A percentile compares a stretch with the other conserved stretches of the same genome.
These are phyloP conservation scores for Cotesia congregata DNA, from an alignment of 2,888 invertebrate species.

Conservation along the genomic window DNA sequence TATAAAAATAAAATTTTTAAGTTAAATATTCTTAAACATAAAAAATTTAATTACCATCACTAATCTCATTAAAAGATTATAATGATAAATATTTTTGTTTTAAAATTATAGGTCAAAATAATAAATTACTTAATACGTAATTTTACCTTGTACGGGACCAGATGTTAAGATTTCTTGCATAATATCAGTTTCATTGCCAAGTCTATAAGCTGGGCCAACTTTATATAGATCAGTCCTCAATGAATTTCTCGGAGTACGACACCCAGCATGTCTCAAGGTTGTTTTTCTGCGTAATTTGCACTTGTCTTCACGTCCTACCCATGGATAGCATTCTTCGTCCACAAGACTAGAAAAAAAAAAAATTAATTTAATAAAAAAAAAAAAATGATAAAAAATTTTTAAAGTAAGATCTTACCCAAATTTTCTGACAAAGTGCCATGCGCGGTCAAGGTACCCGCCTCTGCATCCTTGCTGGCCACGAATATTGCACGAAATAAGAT, in stretches of 20 bases:
- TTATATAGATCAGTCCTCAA: constrained; percentile 77
- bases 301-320: constrained; percentile 74
- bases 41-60: no score
- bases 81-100: no score
- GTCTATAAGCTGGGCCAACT: constrained; percentile 82
- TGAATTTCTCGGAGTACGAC: constrained; percentile 70
- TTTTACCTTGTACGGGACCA: constrained; percentile 91
- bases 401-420: constrained; percentile 74
- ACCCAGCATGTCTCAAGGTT: constrained; percentile 73
- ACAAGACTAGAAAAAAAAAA: constrained; percentile 77
- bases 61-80: no score
- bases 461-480: constrained; percentile 84
- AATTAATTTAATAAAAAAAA: not conserved
- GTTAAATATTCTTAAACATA: no score
- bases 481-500: constrained; percentile 87
- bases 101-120: not conserved
- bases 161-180: constrained; percentile 92
- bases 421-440: constrained; percentile 90
- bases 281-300: constrained; percentile 77
- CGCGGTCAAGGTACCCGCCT: constrained; percentile 91
- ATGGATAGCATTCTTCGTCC: constrained; percentile 89
- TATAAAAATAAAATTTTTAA: no score
- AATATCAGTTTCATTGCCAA: constrained; percentile 85
- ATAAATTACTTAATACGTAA: constrained; percentile 22
- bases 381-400: not conserved